These are phyloP conservation scores for Lampris incognitus DNA, from an alignment of 2,113 vertebrate species.

Conservation along the genomic window DNA sequence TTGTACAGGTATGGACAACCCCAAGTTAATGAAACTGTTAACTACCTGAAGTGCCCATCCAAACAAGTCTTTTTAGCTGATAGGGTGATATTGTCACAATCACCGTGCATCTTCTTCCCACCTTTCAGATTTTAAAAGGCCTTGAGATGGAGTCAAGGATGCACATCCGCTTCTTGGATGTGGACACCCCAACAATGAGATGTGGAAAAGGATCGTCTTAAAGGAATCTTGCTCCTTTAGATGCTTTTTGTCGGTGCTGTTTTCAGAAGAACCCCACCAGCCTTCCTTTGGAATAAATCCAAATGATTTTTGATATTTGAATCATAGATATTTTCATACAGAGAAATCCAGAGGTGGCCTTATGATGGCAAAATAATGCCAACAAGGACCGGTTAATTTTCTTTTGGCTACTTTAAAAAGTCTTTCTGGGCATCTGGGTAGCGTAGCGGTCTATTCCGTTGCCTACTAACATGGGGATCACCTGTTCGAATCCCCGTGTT, in stretches of 20 bases:
- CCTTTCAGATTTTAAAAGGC: constrained; percentile 88
- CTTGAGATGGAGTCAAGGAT: constrained; percentile 94
- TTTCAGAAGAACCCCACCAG: constrained; percentile 35
- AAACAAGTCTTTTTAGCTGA: not conserved
- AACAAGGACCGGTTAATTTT: not conserved
- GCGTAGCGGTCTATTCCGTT: too few species aligned
- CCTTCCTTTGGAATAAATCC: constrained; percentile 20
- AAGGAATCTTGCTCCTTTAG: constrained; percentile 21
- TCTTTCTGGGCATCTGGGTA: too few species aligned
- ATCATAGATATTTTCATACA: constrained; percentile 12
- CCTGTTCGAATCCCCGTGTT: too few species aligned
- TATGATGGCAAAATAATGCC: not conserved
- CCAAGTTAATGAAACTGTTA: not conserved
- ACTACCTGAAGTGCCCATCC: not conserved
- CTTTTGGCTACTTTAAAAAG: too few species aligned
- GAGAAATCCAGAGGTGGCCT: not conserved
- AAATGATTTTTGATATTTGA: constrained; percentile 11
- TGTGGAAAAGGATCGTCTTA: constrained; percentile 73
- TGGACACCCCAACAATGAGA: constrained; percentile 84
- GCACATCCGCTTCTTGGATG: constrained; percentile 91
- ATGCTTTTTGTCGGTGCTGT: constrained; percentile 36
- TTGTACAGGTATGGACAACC: constrained; percentile 86
- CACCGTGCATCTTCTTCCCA: not conserved
- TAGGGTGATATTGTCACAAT: not conserved
- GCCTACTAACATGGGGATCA: too few species aligned